Evolutionary conservation across 2,797 vertebrate species (phyloP).

Genomic region (Acridotheres tristis): DNA sequence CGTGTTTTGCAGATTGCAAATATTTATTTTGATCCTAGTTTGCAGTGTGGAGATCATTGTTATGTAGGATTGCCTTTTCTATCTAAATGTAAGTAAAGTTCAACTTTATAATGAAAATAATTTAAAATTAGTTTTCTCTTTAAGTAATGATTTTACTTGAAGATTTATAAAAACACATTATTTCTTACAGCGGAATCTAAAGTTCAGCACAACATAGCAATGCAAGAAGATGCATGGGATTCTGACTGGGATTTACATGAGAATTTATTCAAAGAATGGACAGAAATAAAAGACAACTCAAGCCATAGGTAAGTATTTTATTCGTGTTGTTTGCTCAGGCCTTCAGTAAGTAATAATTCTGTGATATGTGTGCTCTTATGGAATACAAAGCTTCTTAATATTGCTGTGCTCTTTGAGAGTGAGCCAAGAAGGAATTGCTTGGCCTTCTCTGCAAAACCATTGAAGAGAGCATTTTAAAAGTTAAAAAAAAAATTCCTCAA

Average conservation of each 20-base stretch:
- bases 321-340: background rate
- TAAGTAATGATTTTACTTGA: background rate
- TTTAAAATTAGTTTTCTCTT: background rate
- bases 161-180: background rate
- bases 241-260: constrained; percentile 93
- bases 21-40: constrained; percentile 97
- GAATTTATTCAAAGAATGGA: constrained; percentile 90
- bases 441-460: background rate
- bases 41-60: constrained; percentile 94
- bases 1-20: constrained; percentile 91
- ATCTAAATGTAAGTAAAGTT: constrained; percentile 88
- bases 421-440: background rate
- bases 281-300: constrained; percentile 84
- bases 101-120: background rate
- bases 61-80: constrained; percentile 96
- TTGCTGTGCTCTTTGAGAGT: background rate
- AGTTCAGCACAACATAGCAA: constrained; percentile 81
- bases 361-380: background rate
- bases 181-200: constrained; percentile 85
- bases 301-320: constrained; percentile 83
- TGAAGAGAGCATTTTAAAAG: background rate
- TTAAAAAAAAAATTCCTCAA: background rate
- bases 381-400: background rate
- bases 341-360: background rate
- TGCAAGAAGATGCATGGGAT: constrained; percentile 95